Evolutionary conservation across 2,888 invertebrate genomes (phyloP).

Genomic region (Agriopis leucophaearia): DNA sequence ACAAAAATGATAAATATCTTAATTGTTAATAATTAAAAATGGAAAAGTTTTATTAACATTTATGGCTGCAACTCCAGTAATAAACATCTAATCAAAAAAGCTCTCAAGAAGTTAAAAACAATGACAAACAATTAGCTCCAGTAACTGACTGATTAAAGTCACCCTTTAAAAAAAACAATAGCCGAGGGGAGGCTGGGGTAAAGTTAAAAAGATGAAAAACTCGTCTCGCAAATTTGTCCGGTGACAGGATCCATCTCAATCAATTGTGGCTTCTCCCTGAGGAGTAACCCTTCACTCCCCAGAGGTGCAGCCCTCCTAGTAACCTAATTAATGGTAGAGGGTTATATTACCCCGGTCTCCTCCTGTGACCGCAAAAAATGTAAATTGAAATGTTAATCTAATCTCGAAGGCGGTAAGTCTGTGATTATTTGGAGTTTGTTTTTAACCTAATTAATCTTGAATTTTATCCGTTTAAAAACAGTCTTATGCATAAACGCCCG

Average conservation of each 20-base stretch:
- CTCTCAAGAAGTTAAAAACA: conserved; percentile 75
- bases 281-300: conserved; percentile 81
- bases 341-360: conserved; percentile 56
- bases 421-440: conserved; percentile 16
- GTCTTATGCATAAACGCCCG: no score
- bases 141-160: conserved; percentile 64
- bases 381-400: conserved; percentile 82
- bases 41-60: conserved; percentile 36
- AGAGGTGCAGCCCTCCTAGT: conserved; percentile 70
- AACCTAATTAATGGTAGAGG: conserved; percentile 83
- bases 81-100: conserved; percentile 64
- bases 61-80: conserved; percentile 41
- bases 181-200: conserved; percentile 49
- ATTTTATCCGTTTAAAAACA: not conserved
- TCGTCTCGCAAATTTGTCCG: conserved; percentile 74
- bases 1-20: conserved; percentile 32
- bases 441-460: not conserved
- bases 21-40: conserved; percentile 34
- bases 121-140: conserved; percentile 62
- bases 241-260: conserved; percentile 85
- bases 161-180: conserved; percentile 63
- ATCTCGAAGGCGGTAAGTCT: conserved; percentile 52
- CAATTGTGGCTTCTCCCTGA: conserved; percentile 77
- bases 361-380: conserved; percentile 76
- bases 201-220: conserved; percentile 67